Evolutionary conservation across 1,140 invertebrate species (phyloP).

Genomic region (Bacillus rossius): DNA sequence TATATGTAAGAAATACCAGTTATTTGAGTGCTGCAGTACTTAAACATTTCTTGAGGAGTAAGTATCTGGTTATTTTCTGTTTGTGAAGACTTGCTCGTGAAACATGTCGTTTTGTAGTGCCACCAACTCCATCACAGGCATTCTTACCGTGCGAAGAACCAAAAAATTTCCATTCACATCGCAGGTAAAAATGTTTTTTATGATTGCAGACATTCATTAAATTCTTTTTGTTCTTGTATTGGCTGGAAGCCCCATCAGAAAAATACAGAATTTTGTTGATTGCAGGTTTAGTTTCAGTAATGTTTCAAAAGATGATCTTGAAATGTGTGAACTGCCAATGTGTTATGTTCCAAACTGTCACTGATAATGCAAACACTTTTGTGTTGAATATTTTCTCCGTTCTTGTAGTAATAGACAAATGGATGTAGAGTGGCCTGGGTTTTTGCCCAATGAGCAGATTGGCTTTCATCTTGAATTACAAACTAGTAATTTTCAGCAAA

Average conservation of each 20-base stretch:
- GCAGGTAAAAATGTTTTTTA: constrained; percentile 26
- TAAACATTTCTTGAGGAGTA: neutral
- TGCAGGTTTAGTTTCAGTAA: constrained; percentile 2
- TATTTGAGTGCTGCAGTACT: neutral
- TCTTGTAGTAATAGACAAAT: constrained; percentile 18
- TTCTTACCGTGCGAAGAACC: constrained; percentile 33
- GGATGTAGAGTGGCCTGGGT: constrained; percentile 20
- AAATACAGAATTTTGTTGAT: constrained; percentile 29
- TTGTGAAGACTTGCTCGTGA: constrained; percentile 7
- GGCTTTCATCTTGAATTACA: constrained; percentile 21
- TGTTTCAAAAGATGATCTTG: neutral
- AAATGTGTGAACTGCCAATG: constrained; percentile 6
- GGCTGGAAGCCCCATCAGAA: constrained; percentile 28
- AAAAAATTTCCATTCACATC: constrained; percentile 33
- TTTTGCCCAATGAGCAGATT: constrained; percentile 20
- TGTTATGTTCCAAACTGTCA: constrained; percentile 15
- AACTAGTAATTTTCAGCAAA: constrained; percentile 26
- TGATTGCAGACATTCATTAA: constrained; percentile 30
- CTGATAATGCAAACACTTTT: constrained; percentile 6
- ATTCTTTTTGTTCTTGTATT: constrained; percentile 35
- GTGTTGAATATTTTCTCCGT: neutral
- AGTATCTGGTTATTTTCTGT: neutral
- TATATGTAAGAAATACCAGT: neutral
- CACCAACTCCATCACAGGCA: constrained; percentile 29
- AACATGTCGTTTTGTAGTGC: constrained; percentile 17